Conservation (phyloP, 2,797 vertebrate genomes). For the Macropus fuliginosus region DNA sequence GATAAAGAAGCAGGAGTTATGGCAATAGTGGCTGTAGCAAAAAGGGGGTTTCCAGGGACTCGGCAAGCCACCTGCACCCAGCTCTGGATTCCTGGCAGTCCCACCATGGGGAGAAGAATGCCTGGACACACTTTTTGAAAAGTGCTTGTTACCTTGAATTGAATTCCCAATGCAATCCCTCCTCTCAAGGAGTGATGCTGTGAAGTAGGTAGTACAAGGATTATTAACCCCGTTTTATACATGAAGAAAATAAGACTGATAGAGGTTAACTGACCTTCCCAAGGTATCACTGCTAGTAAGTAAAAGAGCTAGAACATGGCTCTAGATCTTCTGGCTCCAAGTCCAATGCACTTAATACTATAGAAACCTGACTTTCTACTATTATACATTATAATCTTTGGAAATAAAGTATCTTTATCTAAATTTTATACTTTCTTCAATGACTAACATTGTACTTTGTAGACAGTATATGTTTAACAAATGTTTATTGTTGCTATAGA, state of each 20-base stretch:
- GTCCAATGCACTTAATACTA: neutral
- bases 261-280: neutral
- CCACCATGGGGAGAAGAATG: neutral
- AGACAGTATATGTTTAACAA: neutral
- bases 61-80: neutral
- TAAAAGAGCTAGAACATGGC: neutral
- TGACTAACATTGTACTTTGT: neutral
- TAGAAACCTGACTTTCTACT: neutral
- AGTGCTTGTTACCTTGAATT: neutral
- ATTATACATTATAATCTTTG: neutral
- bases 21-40: neutral
- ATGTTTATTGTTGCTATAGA: neutral
- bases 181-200: neutral
- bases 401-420: neutral
- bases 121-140: neutral
- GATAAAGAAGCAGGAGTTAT: neutral
- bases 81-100: neutral
- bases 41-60: neutral
- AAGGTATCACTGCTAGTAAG: neutral
- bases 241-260: conserved; percentile 38
- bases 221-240: conserved; percentile 17
- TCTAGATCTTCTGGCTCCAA: neutral
- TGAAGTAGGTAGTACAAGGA: neutral
- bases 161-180: neutral
- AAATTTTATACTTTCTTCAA: neutral